These are phyloP conservation scores for Coleophora deauratella DNA, from an alignment of 2,888 invertebrate species.

Conservation along the genomic window DNA sequence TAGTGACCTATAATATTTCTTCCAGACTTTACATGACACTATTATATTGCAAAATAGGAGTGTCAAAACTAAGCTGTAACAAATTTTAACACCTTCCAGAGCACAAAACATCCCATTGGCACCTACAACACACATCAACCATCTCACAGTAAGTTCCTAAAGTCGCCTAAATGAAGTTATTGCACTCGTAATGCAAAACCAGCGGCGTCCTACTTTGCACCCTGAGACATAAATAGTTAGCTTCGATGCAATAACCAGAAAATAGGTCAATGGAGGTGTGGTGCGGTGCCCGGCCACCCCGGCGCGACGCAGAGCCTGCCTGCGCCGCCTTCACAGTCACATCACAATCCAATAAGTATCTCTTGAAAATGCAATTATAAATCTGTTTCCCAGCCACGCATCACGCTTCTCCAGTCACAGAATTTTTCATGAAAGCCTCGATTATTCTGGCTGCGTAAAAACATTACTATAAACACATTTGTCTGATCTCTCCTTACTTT, in stretches of 20 bases:
- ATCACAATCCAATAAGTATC: slow-evolving; percentile 41
- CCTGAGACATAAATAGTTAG: slow-evolving; percentile 65
- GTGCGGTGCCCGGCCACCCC: slow-evolving; percentile 53
- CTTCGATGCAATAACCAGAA: slow-evolving; percentile 69
- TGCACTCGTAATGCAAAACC: slow-evolving; percentile 46
- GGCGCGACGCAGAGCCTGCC: slow-evolving; percentile 44
- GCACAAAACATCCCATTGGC: slow-evolving; percentile 11
- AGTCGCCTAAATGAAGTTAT: slow-evolving; percentile 27
- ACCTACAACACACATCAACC: slow-evolving; percentile 2
- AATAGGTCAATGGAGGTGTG: slow-evolving; percentile 73
- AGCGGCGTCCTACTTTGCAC: slow-evolving; percentile 56
- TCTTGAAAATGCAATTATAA: slow-evolving; percentile 40
- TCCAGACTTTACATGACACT: too few species aligned
- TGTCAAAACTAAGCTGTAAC: neutral
- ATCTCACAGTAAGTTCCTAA: slow-evolving; percentile 8
- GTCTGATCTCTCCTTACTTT: slow-evolving; percentile 47
- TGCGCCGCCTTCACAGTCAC: slow-evolving; percentile 34
- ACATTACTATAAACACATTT: slow-evolving; percentile 30
- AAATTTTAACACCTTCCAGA: slow-evolving; percentile 4
- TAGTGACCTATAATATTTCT: too few species aligned
- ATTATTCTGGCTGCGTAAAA: slow-evolving; percentile 23
- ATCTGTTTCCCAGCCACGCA: slow-evolving; percentile 13
- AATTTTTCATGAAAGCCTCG: slow-evolving; percentile 24
- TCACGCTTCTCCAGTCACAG: slow-evolving; percentile 15
- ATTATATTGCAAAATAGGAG: too few species aligned